Conservation (phyloP, 2,113 vertebrate genomes). For the Sturnira hondurensis region DNA sequence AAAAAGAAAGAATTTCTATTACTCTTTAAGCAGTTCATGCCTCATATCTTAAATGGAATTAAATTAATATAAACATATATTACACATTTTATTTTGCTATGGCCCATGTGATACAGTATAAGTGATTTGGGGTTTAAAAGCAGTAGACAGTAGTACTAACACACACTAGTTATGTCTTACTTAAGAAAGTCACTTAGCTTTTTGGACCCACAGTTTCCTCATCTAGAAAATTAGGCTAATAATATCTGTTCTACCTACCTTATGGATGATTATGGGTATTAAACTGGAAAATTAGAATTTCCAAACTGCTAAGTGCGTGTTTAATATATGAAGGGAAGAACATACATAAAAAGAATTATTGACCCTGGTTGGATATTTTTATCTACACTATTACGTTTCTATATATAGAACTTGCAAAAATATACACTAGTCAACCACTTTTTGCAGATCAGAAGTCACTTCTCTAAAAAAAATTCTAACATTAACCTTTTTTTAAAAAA, state of each 20-base stretch:
- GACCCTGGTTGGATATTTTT: constrained; percentile 31
- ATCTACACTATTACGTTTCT: neutral
- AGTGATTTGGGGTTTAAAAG: neutral
- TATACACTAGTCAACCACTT: neutral
- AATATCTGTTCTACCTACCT: neutral
- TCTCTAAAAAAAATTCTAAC: neutral
- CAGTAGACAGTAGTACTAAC: neutral
- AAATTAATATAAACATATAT: neutral
- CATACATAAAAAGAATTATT: neutral
- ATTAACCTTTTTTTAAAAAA: neutral
- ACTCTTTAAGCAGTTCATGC: neutral
- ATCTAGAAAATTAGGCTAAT: neutral
- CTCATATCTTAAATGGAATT: neutral
- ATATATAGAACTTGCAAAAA: constrained; percentile 27
- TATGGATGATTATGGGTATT: neutral
- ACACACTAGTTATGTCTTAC: neutral
- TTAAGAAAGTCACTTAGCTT: neutral
- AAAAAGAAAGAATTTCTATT: neutral
- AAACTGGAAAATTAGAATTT: neutral
- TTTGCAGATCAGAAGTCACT: neutral
- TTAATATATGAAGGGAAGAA: neutral
- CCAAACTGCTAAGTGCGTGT: neutral
- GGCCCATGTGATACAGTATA: neutral
- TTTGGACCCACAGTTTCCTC: neutral
- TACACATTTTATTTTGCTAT: neutral